Base-by-base conservation (phyloP, 2,888 invertebrate species). In the Nezara viridula region DNA sequence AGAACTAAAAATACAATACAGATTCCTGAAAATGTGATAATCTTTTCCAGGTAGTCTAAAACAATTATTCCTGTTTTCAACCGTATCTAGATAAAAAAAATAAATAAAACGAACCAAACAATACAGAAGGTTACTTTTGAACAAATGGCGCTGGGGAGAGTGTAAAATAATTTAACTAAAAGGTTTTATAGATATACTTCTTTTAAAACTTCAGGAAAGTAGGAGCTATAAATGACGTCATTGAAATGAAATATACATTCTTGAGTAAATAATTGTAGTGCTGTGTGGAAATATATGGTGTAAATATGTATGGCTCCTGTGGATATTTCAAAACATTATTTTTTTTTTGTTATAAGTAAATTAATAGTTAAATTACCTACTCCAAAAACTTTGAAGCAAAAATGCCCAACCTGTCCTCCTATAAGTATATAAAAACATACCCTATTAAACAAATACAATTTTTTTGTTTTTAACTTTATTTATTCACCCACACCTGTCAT, bases 1-100 rank as follows among this genome's bases (percentile, higher is more conserved):
- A 55, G 24, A 24, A 73, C 24, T 27, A 86, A 86, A 44, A 86
- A 14, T 40, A 86, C 44, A n/a, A 50, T 50, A 86, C n/a, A 60
- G 32, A 86, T 2, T 27, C 60, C 66, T 73, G 37, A 73, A 73
- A 73, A 5, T 19, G 60, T 12, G 14, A 37, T 73, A 73, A 73
- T 73, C 37, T 73, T 73, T 73, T 1, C 19, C 16, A 19, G 66
- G 2, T 37, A 73, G 37, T 37, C 66, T 73, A 37, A 37, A 19
- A 37, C 6, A 73, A 37, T 73, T 32, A 73, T 37, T 73, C 9
- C 66, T 73, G 19, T 9, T 0, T 73, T 73, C 32, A 73, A 73
- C 60, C n/a, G 21, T 37, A 73, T 21, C 24, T 9, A 37, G 32
- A 19, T 73, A 73, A 19, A 37, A 27, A n/a, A 73, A 37, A 37